Base-by-base conservation (phyloP, 2,797 vertebrate genomes). In the Iguana delicatissima region DNA sequence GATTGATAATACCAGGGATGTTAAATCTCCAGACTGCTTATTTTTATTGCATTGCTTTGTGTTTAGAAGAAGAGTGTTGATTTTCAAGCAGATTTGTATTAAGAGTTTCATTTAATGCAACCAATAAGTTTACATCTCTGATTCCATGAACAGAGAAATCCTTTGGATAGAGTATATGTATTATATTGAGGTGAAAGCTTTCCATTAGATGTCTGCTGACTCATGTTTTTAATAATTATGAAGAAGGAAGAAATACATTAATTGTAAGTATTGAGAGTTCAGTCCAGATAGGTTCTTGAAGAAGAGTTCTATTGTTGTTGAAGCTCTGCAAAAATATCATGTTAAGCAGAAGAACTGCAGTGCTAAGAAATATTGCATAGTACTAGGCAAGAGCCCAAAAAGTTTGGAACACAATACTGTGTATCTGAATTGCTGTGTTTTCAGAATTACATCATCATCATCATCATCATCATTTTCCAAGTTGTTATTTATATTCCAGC, bases 11-110 rank as follows among this genome's bases (percentile, higher is more conserved):
- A 89, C 1, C 1, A 12, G 67, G 0, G 72, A 94, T 42, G 64
- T 93, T 93, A 92, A 93, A 90, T 80, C 89, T 94, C 50, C 90
- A 62, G 91, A 94, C 84, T 50, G 26, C 6, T 81, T 92, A 59
- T 90, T 73, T 80, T 62, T 83, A 84, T 69, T 87, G 84, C 80
- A n/a, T 72, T 89, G 74, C 83, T 16, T 89, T 91, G 85, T 91
- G 93, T 90, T 6, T 0, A 92, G 82, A 52, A 92, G 4, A 74
- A 32, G 81, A 88, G 42, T 95, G 93, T 88, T 92, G 46, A 91
- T 90, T 95, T 46, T 18, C 62, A 92, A 89, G 93, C 74, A 7
- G 0, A 90, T 81, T 86, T 32, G 18, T 73, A 38, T 87, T 92
- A 62, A 35, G 88, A 67, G 76, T 89, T 94, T 93, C 90, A 62